Conservation (phyloP, 2,113 vertebrate species). For the Nyctibius bracteatus region DNA sequence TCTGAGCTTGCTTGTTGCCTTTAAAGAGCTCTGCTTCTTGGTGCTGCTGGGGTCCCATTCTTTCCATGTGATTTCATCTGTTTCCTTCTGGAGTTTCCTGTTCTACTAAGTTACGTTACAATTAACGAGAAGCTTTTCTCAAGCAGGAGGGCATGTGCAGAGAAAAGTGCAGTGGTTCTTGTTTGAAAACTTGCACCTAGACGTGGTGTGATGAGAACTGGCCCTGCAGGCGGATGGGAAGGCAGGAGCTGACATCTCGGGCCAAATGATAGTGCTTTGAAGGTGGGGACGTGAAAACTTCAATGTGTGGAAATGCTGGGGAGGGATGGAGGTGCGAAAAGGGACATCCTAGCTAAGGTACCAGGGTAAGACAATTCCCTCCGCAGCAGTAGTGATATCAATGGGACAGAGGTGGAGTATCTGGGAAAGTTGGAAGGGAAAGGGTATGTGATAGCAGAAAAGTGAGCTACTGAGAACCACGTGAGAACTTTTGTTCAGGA, state of each 20-base stretch:
- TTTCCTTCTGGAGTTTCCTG: conserved; percentile 6
- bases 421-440: neutral
- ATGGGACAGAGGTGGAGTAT: neutral
- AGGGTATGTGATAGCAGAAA: neutral
- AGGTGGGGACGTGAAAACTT: neutral
- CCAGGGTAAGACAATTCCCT: neutral
- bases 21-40: neutral
- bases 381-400: neutral
- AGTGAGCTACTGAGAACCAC: neutral
- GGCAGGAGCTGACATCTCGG: neutral
- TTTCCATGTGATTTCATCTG: neutral
- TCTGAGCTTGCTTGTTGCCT: neutral
- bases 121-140: neutral
- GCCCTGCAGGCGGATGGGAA: neutral
- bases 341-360: neutral
- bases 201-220: neutral
- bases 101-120: neutral
- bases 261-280: neutral
- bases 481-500: neutral
- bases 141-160: neutral
- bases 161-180: neutral
- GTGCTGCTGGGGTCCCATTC: neutral
- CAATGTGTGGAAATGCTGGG: neutral
- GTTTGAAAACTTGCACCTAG: neutral
- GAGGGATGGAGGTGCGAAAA: neutral